phyloP scores from a whole-genome alignment of 2,797 vertebrate species.

The Enoplosus armatus region DNA sequence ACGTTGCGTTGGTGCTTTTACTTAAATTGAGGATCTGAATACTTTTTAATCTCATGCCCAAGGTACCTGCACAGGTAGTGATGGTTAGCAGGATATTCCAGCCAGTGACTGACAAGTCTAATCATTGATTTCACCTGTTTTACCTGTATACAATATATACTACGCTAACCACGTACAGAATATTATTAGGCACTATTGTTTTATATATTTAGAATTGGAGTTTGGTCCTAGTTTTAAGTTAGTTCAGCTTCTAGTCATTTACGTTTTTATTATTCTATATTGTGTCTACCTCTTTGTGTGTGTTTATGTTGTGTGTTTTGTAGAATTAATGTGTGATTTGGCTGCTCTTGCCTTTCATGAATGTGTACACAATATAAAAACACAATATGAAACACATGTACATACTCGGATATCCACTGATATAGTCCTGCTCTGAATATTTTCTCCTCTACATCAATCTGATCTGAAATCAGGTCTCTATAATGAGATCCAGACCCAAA shows the following conservation, averaged over 20 bases:
- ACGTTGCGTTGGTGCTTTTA: no score
- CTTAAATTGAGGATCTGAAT: no score
- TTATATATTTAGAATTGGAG: no score
- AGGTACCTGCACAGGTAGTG: background rate
- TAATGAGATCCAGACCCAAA: background rate
- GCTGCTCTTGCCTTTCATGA: background rate
- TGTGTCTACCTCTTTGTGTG: no score
- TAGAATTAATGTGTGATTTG: no score
- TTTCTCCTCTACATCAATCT: background rate
- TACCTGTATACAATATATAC: background rate
- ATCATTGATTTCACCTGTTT: background rate
- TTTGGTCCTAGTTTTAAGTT: no score
- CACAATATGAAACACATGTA: background rate
- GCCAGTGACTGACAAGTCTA: background rate
- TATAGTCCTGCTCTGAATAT: background rate
- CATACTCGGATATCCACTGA: background rate
- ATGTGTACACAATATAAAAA: background rate
- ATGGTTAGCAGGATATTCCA: background rate
- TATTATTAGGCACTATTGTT: no score
- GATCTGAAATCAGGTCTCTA: background rate
- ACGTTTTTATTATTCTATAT: no score
- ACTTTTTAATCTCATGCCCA: no score
- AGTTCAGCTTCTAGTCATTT: no score
- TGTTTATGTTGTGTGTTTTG: no score
- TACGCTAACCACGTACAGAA: no score